Conservation (phyloP, 2,113 vertebrate genomes). For the Fregata magnificens region DNA sequence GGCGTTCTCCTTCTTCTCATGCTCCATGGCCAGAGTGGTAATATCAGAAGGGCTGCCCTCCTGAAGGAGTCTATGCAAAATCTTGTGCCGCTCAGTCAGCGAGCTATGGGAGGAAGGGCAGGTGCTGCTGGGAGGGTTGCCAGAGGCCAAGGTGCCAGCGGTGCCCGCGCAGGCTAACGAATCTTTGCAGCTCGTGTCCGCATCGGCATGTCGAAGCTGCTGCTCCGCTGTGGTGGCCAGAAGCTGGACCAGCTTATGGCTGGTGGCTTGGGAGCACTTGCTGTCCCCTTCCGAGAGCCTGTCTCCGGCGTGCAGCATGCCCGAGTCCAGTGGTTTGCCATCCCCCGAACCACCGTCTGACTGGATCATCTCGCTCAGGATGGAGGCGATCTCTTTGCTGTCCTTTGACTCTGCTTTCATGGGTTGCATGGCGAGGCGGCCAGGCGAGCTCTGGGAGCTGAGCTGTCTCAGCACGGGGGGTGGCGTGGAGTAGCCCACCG, state of each 20-base stretch:
- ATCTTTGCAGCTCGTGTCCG: constrained; percentile 75
- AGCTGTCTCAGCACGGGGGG: constrained; percentile 81
- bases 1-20: constrained; percentile 81
- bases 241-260: constrained; percentile 85
- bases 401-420: constrained; percentile 79
- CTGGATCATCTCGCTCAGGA: constrained; percentile 75
- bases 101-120: constrained; percentile 93
- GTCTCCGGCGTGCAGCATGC: constrained; percentile 40
- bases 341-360: constrained; percentile 49
- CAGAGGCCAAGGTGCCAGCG: constrained; percentile 33
- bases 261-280: constrained; percentile 76
- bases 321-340: constrained; percentile 66
- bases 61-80: constrained; percentile 91
- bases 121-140: constrained; percentile 67
- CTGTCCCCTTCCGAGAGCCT: constrained; percentile 66
- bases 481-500: constrained; percentile 76
- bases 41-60: constrained; percentile 89
- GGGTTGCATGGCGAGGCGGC: constrained; percentile 70
- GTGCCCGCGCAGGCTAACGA: constrained; percentile 62
- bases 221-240: constrained; percentile 79
- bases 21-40: constrained; percentile 68
- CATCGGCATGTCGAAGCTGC: constrained; percentile 67
- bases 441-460: constrained; percentile 75
- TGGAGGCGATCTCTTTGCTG: constrained; percentile 75
- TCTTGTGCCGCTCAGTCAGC: constrained; percentile 91